Evolutionary conservation across 1,140 invertebrate genomes (phyloP).

Genomic region (Lasioglossum albipes): DNA sequence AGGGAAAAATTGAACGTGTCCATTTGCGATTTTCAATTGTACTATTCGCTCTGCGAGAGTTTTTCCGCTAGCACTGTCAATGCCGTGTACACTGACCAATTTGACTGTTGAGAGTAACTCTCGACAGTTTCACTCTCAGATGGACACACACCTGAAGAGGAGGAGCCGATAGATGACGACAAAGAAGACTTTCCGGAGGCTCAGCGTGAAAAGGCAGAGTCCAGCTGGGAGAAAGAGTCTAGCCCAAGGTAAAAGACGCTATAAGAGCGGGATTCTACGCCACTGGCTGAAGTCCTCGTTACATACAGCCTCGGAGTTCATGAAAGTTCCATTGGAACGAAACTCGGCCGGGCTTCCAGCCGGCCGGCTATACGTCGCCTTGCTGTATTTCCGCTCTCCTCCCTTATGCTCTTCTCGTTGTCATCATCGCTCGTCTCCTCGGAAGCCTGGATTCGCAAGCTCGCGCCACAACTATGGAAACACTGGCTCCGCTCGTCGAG

Average conservation of each 20-base stretch:
- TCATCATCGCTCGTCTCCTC: constrained; percentile 49
- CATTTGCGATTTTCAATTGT: no score
- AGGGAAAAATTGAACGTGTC: no score
- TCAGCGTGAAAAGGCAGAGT: neutral
- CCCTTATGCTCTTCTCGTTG: constrained; percentile 42
- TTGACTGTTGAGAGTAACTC: no score
- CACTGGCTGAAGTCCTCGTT: constrained; percentile 59
- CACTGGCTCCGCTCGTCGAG: constrained; percentile 32
- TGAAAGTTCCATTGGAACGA: constrained; percentile 61
- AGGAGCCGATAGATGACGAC: no score
- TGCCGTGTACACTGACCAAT: no score
- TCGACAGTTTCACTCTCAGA: no score
- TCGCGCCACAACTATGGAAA: constrained; percentile 55
- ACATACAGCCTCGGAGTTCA: constrained; percentile 53
- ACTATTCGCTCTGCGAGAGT: no score
- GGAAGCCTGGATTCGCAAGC: constrained; percentile 40
- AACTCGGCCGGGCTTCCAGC: constrained; percentile 44
- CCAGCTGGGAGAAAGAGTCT: no score
- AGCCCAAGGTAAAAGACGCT: no score
- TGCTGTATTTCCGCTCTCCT: constrained; percentile 41
- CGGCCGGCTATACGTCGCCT: constrained; percentile 28
- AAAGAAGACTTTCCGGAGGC: neutral
- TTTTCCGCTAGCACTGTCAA: no score
- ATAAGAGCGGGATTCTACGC: constrained; percentile 29
- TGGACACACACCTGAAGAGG: no score